Conservation (phyloP, 1,140 invertebrate genomes). For the Penaeus indicus region DNA sequence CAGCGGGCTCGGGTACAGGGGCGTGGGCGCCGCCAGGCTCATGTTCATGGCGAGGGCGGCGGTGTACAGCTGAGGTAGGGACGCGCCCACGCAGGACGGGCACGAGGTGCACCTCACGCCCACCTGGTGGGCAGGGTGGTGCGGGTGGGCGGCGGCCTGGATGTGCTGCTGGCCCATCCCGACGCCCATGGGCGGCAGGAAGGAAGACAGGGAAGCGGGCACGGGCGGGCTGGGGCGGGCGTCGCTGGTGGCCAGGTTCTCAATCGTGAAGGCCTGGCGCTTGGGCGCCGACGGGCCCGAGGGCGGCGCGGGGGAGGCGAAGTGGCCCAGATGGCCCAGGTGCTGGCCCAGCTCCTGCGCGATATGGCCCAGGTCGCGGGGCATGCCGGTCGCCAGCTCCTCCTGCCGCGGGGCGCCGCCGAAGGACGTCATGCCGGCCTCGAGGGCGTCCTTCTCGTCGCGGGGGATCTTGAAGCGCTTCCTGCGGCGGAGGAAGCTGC, state of each 20-base stretch:
- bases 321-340: slow-evolving; percentile 36
- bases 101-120: not conserved
- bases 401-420: not conserved
- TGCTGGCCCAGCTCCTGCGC: slow-evolving; percentile 46
- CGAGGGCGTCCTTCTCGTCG: slow-evolving; percentile 42
- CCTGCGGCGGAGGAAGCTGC: slow-evolving; percentile 52
- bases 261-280: slow-evolving; percentile 62
- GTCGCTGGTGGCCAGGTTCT: slow-evolving; percentile 62
- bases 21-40: slow-evolving; percentile 8
- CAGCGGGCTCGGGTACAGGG: not conserved
- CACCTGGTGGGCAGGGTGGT: slow-evolving; percentile 78
- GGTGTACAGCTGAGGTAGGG: slow-evolving; percentile 30
- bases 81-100: not conserved
- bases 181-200: slow-evolving; percentile 79
- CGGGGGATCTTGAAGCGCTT: slow-evolving; percentile 56
- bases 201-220: slow-evolving; percentile 15
- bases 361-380: slow-evolving; percentile 42
- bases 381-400: not conserved
- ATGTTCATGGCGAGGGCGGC: slow-evolving; percentile 34
- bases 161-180: slow-evolving; percentile 77
- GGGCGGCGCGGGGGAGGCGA: not conserved
- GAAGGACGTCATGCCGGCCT: slow-evolving; percentile 37
- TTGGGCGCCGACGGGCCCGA: slow-evolving; percentile 41
- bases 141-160: slow-evolving; percentile 86
- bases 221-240: slow-evolving; percentile 59